phyloP scores from a whole-genome alignment of 2,888 invertebrate species.

The Lasioglossum vierecki region DNA sequence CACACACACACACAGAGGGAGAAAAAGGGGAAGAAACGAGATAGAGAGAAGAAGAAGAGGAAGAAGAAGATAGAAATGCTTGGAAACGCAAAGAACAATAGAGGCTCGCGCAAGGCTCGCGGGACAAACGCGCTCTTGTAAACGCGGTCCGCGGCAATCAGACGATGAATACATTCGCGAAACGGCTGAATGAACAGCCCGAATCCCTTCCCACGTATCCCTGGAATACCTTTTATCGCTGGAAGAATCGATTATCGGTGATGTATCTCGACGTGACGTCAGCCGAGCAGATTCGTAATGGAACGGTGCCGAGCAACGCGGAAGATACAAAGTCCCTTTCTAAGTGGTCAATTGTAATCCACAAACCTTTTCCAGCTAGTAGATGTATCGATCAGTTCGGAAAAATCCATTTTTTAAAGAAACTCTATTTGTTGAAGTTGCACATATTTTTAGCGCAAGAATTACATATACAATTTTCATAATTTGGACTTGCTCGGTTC shows the following conservation, averaged over 20 bases:
- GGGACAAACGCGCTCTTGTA: slow-evolving; percentile 35
- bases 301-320: slow-evolving; percentile 21
- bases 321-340: not conserved
- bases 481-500: no score
- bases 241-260: slow-evolving; percentile 38
- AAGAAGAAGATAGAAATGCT: slow-evolving; percentile 24
- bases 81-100: slow-evolving; percentile 50
- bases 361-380: not conserved
- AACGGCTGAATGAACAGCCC: slow-evolving; percentile 32
- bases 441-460: no score
- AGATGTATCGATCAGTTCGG: not conserved
- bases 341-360: not conserved
- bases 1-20: no score
- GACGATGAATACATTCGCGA: slow-evolving; percentile 44
- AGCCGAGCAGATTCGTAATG: slow-evolving; percentile 41
- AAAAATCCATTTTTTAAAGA: not conserved
- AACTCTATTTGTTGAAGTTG: not conserved
- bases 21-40: not conserved
- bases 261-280: slow-evolving; percentile 47
- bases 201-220: not conserved
- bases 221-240: slow-evolving; percentile 35
- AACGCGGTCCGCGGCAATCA: not conserved
- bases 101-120: not conserved
- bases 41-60: not conserved
- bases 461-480: no score